Evolutionary conservation across 2,888 invertebrate species (phyloP), one percentile per base, ranked within the genome.

Genomic region (Nomada fucata): DNA sequence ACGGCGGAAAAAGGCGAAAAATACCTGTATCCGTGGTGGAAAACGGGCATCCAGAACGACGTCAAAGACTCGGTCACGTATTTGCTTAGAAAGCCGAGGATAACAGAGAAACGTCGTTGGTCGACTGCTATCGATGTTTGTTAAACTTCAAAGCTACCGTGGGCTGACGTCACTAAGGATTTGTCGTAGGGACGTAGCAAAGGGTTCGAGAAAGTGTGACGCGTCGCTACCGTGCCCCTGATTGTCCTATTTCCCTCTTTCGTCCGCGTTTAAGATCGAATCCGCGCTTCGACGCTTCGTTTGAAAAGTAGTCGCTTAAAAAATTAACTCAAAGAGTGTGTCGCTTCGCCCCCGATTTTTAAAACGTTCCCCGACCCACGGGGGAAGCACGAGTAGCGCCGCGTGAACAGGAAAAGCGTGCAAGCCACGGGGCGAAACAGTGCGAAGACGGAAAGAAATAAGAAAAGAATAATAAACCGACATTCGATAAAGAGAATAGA

Each of bases 41-140:
- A 65, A 52, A 53, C 44, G 74, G 65, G 59, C 75, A 53, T 75
- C 75, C 55, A 57, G 18, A 70, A 55, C 59, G 70, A 80, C 80
- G 47, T 82, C 81, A 79, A 81, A 81, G 80, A 55, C 60, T 18
- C n/a, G 47, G 13, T 15, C 59, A 65, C 65, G 75, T 81, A 69
- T 81, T 81, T 79, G 80, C 74, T 81, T 80, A 61, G 74, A 81
- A 61, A 70, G 60, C 59, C 36, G 64, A 74, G 82, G 76, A 82
- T 81, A 81, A 82, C 82, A 50, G 82, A 80, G 79, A 61, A 63
- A 61, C 76, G 59, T 76, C 65, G 82, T 65, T 61, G 60, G 70
- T n/a, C 74, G 76, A 61, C 76, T 76, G 57, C 68, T 85, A 86
- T 85, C 85, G 74, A 64, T 79, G 83, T 82, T 85, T 76, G 77